Conservation (phyloP, 2,888 invertebrate genomes). For the Leptinotarsa peninsularis region DNA sequence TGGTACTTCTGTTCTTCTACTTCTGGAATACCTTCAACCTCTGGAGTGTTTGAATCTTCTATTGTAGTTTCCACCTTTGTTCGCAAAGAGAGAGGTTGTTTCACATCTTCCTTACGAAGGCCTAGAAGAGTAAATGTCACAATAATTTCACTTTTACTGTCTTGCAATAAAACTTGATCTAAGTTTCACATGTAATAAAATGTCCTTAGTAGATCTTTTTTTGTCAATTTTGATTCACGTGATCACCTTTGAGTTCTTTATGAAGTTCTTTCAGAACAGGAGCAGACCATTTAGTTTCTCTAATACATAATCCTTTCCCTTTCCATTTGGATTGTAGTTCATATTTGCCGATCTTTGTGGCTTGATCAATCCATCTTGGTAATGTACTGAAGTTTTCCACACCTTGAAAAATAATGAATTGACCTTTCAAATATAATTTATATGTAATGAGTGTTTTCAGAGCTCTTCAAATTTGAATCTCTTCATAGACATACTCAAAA, state of each 20-base stretch:
- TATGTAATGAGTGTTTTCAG: too few relatives aligned
- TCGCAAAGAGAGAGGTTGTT: conserved; percentile 51
- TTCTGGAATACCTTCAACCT: conserved; percentile 57
- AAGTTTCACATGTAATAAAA: too few relatives aligned
- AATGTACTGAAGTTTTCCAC: conserved; percentile 67
- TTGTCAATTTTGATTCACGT: not conserved
- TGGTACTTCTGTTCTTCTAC: conserved; percentile 67
- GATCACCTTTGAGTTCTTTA: conserved; percentile 70
- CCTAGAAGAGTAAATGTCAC: conserved; percentile 38
- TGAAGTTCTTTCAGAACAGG: conserved; percentile 72
- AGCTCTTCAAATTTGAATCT: too few relatives aligned
- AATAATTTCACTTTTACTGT: not conserved
- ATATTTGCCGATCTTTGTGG: conserved; percentile 65
- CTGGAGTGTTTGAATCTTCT: conserved; percentile 55
- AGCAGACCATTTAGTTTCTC: conserved; percentile 76
- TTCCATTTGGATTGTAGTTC: conserved; percentile 60
- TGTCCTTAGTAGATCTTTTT: too few relatives aligned
- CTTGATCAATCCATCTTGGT: conserved; percentile 68
- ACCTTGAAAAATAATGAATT: conserved; percentile 64
- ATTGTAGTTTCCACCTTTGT: conserved; percentile 50
- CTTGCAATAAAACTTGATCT: not conserved
- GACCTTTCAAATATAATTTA: not conserved
- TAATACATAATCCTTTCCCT: conserved; percentile 68
- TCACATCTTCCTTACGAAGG: conserved; percentile 47
- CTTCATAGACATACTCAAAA: too few relatives aligned